Evolutionary conservation across 2,888 invertebrate species (phyloP).

Genomic region (Caenorhabditis becei): DNA sequence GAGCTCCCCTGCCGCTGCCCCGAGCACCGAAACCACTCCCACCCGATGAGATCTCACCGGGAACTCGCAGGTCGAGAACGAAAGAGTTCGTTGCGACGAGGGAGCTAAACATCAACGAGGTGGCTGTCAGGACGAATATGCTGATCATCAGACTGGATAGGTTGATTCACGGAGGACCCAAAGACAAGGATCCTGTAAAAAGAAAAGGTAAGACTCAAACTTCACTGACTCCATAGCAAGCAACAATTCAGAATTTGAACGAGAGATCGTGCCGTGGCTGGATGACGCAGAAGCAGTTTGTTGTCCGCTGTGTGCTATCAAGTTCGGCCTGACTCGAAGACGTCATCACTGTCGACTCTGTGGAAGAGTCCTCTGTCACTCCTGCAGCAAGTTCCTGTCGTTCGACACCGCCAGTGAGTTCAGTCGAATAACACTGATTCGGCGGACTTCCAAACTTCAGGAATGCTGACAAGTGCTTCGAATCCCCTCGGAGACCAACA

Average conservation of each 20-base stretch:
- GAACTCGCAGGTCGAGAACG: constrained; percentile 35
- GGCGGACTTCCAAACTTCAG: no score
- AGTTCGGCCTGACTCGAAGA: constrained; percentile 88
- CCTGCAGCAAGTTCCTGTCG: constrained; percentile 79
- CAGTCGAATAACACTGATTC: constrained; percentile 34
- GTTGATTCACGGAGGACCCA: constrained; percentile 89
- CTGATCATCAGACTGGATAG: constrained; percentile 94
- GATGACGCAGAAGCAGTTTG: constrained; percentile 92
- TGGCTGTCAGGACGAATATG: constrained; percentile 95
- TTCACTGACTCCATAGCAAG: neutral
- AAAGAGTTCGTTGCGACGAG: constrained; percentile 81
- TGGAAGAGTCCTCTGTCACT: constrained; percentile 79
- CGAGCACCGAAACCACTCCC: constrained; percentile 49
- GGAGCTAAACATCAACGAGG: constrained; percentile 89
- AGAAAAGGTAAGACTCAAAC: constrained; percentile 82
- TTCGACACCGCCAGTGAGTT: constrained; percentile 78
- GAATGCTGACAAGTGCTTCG: constrained; percentile 85
- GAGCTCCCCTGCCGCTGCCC: constrained; percentile 30
- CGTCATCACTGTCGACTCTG: constrained; percentile 96
- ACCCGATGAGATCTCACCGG: constrained; percentile 45
- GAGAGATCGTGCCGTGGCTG: constrained; percentile 91
- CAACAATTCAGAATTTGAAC: constrained; percentile 85
- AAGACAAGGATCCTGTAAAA: constrained; percentile 81
- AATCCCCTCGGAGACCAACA: constrained; percentile 74
- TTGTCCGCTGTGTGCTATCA: constrained; percentile 93